Conservation (phyloP, 1,140 invertebrate species). For the Kradibia gibbosae region DNA sequence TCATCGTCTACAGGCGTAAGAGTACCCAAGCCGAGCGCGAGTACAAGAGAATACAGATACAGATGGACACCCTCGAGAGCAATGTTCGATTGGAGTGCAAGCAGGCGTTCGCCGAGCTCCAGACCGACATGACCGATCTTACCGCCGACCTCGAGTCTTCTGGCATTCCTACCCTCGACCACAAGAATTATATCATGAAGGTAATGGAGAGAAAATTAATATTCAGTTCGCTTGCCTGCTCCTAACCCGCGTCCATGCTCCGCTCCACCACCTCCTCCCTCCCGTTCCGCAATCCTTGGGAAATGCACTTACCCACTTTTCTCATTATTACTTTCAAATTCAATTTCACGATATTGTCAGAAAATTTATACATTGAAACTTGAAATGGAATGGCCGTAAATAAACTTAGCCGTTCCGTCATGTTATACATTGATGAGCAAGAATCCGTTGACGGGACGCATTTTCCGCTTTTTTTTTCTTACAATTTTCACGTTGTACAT, state of each 20-base stretch:
- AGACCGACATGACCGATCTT: conserved; percentile 99
- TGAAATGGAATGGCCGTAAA: not conserved
- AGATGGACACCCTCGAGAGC: conserved; percentile 99
- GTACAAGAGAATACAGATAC: conserved; percentile 97
- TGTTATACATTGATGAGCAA: no score
- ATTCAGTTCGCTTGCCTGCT: not conserved
- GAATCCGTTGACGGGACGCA: no score
- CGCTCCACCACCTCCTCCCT: no score
- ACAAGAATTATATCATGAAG: conserved; percentile 98
- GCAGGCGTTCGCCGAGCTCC: conserved; percentile 98
- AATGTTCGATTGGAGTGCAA: conserved; percentile 98
- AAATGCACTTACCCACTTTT: not conserved
- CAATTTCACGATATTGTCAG: not conserved
- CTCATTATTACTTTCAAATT: not conserved
- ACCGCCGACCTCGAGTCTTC: conserved; percentile 96
- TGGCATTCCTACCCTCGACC: conserved; percentile 96
- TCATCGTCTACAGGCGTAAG: conserved; percentile 91
- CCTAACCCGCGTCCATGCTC: not conserved
- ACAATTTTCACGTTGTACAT: no score
- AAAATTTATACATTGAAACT: no score
- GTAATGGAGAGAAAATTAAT: conserved; percentile 16
- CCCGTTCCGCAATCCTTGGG: not conserved
- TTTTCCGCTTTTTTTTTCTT: no score
- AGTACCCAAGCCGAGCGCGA: conserved; percentile 96
- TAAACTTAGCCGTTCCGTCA: no score